Conservation (phyloP, 2,888 invertebrate genomes). For the Papilio demoleus region DNA sequence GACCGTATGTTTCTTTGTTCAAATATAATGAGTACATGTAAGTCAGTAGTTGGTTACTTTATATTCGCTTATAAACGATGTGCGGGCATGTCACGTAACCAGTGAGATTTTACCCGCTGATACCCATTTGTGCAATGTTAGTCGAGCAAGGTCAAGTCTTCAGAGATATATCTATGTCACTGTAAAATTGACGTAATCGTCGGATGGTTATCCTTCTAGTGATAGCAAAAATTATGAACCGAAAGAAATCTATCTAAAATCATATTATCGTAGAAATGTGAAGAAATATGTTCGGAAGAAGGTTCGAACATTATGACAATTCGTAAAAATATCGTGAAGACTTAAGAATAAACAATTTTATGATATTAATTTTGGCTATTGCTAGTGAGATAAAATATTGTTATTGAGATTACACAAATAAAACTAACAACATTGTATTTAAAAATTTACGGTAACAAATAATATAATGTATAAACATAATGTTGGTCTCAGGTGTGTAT, state of each 20-base stretch:
- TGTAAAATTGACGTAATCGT: conserved; percentile 45
- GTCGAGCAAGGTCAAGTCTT: conserved; percentile 54
- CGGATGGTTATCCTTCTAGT: neutral
- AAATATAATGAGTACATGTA: neutral
- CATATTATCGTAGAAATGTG: too few species aligned
- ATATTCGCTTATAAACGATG: conserved; percentile 41
- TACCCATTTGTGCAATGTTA: conserved; percentile 48
- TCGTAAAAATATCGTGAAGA: too few species aligned
- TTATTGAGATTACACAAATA: neutral
- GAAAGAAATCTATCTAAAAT: neutral
- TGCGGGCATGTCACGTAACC: conserved; percentile 53
- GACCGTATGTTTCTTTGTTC: too few species aligned
- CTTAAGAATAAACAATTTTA: too few species aligned
- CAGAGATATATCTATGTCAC: conserved; percentile 47
- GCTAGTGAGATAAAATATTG: too few species aligned
- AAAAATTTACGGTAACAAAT: conserved; percentile 2
- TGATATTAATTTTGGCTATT: neutral
- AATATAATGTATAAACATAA: conserved; percentile 55
- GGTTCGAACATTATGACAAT: too few species aligned
- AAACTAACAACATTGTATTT: too few species aligned
- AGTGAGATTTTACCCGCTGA: conserved; percentile 42
- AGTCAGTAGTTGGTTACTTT: conserved; percentile 18
- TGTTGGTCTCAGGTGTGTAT: conserved; percentile 28
- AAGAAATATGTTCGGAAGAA: too few species aligned
- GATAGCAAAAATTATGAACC: neutral